These are phyloP conservation scores for Tetragnatha versicolor DNA, from an alignment of 1,140 invertebrate species.

Conservation along the genomic window DNA sequence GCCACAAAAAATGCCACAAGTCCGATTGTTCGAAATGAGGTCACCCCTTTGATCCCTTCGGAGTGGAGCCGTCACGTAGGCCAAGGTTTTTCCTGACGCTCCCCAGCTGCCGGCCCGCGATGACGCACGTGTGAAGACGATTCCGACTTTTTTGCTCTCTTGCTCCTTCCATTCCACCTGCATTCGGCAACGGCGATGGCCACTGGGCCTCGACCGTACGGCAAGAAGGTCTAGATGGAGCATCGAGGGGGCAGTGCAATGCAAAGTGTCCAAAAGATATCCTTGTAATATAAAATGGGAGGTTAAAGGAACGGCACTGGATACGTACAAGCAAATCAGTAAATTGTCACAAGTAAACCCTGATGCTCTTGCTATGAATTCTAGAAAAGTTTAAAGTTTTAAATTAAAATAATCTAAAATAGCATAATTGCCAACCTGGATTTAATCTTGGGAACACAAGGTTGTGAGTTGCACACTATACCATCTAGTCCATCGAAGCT, in stretches of 20 bases:
- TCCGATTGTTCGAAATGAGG: constrained; percentile 43
- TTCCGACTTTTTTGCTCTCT: background rate
- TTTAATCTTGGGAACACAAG: too few species aligned
- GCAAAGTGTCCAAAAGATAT: background rate
- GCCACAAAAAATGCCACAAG: constrained; percentile 17
- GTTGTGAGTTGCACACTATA: too few species aligned
- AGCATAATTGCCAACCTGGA: too few species aligned
- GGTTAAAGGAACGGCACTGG: too few species aligned
- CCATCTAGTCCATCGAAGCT: too few species aligned
- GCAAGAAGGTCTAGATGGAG: background rate
- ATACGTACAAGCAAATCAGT: too few species aligned
- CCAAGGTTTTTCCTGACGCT: constrained; percentile 34
- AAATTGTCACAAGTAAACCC: too few species aligned
- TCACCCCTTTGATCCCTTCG: constrained; percentile 34
- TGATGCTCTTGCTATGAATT: too few species aligned
- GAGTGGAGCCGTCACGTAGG: constrained; percentile 10
- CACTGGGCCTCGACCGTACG: constrained; percentile 11
- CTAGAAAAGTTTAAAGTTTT: too few species aligned
- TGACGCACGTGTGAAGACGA: constrained; percentile 6
- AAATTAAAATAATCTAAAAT: too few species aligned
- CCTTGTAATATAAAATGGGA: background rate
- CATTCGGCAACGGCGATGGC: constrained; percentile 18
- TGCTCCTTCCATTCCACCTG: constrained; percentile 11
- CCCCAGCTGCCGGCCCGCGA: background rate
- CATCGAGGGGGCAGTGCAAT: background rate